Percentiles rank a stretch among this genome's conserved stretches.
Conservation (phyloP, 1,140 invertebrate species). For the Pseudoatta argentina region DNA sequence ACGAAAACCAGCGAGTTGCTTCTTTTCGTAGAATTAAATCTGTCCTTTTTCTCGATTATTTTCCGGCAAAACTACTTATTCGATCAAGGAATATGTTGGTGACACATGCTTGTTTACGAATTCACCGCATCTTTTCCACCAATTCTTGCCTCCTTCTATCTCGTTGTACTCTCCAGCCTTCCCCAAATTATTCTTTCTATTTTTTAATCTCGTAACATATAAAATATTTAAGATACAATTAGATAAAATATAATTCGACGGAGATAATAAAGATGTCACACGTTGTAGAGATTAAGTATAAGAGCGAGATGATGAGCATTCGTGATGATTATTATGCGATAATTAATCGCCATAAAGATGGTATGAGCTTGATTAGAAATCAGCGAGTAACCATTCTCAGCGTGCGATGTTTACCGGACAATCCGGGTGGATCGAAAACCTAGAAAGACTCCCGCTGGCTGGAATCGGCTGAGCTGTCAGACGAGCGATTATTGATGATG, state of each 20-base stretch:
- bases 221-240: background rate
- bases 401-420: conserved; percentile 59
- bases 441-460: conserved; percentile 59
- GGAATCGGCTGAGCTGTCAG: conserved; percentile 77
- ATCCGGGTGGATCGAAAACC: conserved; percentile 63
- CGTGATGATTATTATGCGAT: conserved; percentile 34
- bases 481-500: conserved; percentile 82
- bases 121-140: background rate
- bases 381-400: conserved; percentile 41
- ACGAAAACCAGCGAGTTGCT: conserved; percentile 53
- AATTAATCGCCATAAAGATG: conserved; percentile 43
- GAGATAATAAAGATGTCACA: conserved; percentile 9
- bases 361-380: conserved; percentile 25
- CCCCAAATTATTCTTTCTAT: background rate
- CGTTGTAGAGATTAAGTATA: background rate
- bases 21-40: conserved; percentile 54
- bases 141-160: background rate
- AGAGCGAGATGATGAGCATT: background rate
- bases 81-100: conserved; percentile 60
- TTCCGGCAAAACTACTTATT: conserved; percentile 48
- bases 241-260: conserved; percentile 1
- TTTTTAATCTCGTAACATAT: background rate
- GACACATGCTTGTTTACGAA: conserved; percentile 21
- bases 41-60: conserved; percentile 57
- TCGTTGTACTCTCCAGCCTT: background rate